These are phyloP conservation scores for Azorinus chamasolen DNA, from an alignment of 2,888 invertebrate species.

Conservation along the genomic window DNA sequence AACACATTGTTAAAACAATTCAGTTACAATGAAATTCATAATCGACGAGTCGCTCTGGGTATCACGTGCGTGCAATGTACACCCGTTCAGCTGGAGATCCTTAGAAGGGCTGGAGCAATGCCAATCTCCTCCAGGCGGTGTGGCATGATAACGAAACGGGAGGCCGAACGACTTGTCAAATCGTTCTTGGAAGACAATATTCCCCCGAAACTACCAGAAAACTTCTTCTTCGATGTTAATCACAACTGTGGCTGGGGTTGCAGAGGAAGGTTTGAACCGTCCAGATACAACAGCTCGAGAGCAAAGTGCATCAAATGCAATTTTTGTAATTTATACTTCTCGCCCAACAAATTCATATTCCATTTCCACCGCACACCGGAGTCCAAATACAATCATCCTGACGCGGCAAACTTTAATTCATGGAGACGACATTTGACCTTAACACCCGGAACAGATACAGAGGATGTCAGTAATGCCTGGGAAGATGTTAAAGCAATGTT, in stretches of 20 bases:
- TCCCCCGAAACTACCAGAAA: slow-evolving; percentile 92
- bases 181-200: slow-evolving; percentile 93
- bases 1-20: slow-evolving; percentile 97
- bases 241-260: slow-evolving; percentile 99
- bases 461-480: slow-evolving; percentile 91
- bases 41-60: slow-evolving; percentile 94
- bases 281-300: slow-evolving; percentile 90
- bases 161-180: slow-evolving; percentile 98
- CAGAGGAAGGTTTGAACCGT: slow-evolving; percentile 88
- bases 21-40: slow-evolving; percentile 99
- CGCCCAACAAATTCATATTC: slow-evolving; percentile 99
- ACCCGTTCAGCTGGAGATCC: slow-evolving; percentile 97
- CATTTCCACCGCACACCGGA: slow-evolving; percentile 93
- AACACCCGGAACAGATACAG: slow-evolving; percentile 87
- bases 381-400: slow-evolving; percentile 94
- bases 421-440: slow-evolving; percentile 98
- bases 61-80: slow-evolving; percentile 96
- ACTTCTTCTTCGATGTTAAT: slow-evolving; percentile 96
- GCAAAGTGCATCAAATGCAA: slow-evolving; percentile 99
- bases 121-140: slow-evolving; percentile 88
- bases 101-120: slow-evolving; percentile 92
- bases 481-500: slow-evolving; percentile 99
- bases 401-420: slow-evolving; percentile 99
- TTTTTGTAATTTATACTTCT: slow-evolving; percentile 97
- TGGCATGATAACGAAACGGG: slow-evolving; percentile 94